phyloP scores from a whole-genome alignment of 30 jellyfish, hydroid and myxozoan genomes.

The Aurelia sp. region DNA sequence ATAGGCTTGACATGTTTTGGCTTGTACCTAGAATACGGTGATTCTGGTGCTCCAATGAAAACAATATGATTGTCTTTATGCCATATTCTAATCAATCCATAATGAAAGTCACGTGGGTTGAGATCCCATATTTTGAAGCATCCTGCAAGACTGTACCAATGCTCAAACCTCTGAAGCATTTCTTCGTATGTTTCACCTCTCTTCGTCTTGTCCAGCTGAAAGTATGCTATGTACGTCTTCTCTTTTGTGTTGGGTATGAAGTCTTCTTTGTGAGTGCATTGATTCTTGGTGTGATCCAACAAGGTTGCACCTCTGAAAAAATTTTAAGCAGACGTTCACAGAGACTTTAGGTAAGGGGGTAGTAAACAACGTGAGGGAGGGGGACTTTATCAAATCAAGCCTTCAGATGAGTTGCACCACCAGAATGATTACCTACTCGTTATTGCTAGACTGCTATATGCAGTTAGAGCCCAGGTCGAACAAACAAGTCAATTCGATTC shows the following conservation, averaged over 20 bases:
- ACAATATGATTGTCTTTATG: constrained; percentile 78
- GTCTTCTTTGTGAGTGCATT: constrained; percentile 73
- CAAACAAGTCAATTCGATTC: too few relatives aligned
- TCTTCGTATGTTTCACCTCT: not conserved
- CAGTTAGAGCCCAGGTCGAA: too few relatives aligned
- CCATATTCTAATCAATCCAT: constrained; percentile 85
- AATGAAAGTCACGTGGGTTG: constrained; percentile 87
- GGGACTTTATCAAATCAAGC: not conserved
- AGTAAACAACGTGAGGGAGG: not conserved
- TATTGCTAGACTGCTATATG: too few relatives aligned
- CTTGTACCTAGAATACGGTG: constrained; percentile 75
- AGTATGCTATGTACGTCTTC: constrained; percentile 77
- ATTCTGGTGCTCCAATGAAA: constrained; percentile 77
- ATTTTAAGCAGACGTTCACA: not conserved
- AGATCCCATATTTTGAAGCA: constrained; percentile 92
- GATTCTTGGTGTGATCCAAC: constrained; percentile 80
- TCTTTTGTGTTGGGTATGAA: constrained; percentile 94
- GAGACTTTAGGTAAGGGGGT: not conserved
- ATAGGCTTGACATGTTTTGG: constrained; percentile 77
- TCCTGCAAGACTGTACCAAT: constrained; percentile 76
- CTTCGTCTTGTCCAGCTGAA: constrained; percentile 35
- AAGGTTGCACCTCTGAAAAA: constrained; percentile 78
- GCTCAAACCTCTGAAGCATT: not conserved
- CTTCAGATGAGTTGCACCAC: not conserved
- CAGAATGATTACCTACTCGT: too few relatives aligned